Evolutionary conservation across 2,797 vertebrate species (phyloP), one percentile per base, ranked within the genome.

Genomic region (Choloepus didactylus): DNA sequence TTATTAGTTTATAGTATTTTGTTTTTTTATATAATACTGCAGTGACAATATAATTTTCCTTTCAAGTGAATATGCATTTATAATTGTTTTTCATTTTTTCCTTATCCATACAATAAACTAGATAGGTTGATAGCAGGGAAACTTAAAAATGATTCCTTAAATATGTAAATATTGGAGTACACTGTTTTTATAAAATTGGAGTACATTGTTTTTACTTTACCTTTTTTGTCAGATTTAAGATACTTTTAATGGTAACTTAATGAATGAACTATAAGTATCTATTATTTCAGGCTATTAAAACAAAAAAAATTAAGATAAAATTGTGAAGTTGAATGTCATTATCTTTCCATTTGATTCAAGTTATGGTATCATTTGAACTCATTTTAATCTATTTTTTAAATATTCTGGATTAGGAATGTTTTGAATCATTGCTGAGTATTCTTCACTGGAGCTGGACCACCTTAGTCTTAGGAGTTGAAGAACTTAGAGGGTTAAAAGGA

Each of bases 391-490:
- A 4, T 89, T 91, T 86, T 88, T 89, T 82, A 96, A 10, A 38
- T 96, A 87, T 81, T 56, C 29, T 97, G 93, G 62, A 96, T 92
- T 84, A 99, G 99, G 99, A 99, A 92, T 99, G 99, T 97, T 99
- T 99, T 98, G 99, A 99, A 94, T 99, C 99, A 72, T 98, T 99
- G 95, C 91, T 99, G 97, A 99, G 99, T 96, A 99, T 99, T 96
- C 99, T 99, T 96, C 99, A 99, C 87, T 99, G 99, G 99, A 99
- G 99, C 92, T 99, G 99, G 99, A 99, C 99, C 94, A 99, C 99
- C 1, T 97, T 99, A 97, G 99, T 99, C 77, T 97, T 99, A 96
- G 99, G 99, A 93, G 99, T 99, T 87, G 99, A 99, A 98, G 99
- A 99, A 96, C 99, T 99, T 90, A 98, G 99, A 93, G 99, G 99